Base-by-base conservation (phyloP, 2,888 invertebrate species). In the Aphidoletes aphidimyza region DNA sequence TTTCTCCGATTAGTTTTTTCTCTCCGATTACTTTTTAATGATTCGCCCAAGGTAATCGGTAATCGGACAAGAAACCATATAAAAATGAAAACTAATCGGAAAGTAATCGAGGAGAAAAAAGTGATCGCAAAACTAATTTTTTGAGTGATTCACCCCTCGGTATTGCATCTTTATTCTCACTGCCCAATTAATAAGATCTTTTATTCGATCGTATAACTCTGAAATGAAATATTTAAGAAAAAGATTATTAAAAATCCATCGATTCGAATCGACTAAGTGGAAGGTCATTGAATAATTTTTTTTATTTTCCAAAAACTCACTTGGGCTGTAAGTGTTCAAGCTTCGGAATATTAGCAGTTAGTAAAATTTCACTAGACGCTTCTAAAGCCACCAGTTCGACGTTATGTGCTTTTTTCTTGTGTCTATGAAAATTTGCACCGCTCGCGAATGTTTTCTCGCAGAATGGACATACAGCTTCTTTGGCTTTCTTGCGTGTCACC, bases 371-470 rank as follows among this genome's bases (percentile, higher is more conserved):
- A 0, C 90, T 90, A 1, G 87, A 87, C 0, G 89, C 88, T 86
- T 90, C 90, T 85, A 89, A 88, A 19, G 88, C 89, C 0, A 89
- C 90, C 85, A 90, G 86, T 85, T 90, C 90, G 22, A 86, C 86
- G 0, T 90, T 89, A 87, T 90, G 90, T 0, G 88, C 86, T 83
- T 89, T 89, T 37, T 89, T 90, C 83, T 90, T 90, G 85, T 90
- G 90, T 85, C 89, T 89, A 11, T 90, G 87, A 85, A 90, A 90
- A 86, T 90, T 90, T 17, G 90, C 89, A 17, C 90, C 90, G 85
- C 90, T 90, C 0, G 90, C 88, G 85, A 90, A 90, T 3, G 89
- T 88, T 85, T 88, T 88, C 8, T 88, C 88, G 85, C 90, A 90
- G 85, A 90, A 90, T 81, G 89, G 89, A 83, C 90, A 90, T 17